phyloP scores from a whole-genome alignment of 92 coral and sea anemone species.

The Epizoanthus fatuus region DNA sequence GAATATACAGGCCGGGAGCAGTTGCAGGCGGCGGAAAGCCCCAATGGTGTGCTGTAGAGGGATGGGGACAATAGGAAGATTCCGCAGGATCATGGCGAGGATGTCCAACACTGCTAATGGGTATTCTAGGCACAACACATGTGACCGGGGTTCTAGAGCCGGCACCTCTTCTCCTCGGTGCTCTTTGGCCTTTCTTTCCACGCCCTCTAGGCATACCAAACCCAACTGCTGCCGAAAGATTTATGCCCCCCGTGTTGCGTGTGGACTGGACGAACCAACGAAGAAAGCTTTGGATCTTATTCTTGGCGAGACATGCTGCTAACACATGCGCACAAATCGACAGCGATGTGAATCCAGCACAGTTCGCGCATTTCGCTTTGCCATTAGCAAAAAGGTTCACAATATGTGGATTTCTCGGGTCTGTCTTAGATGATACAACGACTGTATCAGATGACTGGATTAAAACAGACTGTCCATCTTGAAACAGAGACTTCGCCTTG shows the following conservation, averaged over 20 bases:
- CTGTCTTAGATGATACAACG: slow-evolving; percentile 43
- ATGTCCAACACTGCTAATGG: no score
- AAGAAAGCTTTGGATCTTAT: slow-evolving; percentile 9
- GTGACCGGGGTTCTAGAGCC: no score
- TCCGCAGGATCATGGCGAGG: no score
- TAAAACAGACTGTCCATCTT: no score
- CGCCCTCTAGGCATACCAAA: slow-evolving; percentile 56
- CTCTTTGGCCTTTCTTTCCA: slow-evolving; percentile 13
- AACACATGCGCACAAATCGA: slow-evolving; percentile 57
- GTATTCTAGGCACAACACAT: no score
- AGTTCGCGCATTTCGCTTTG: slow-evolving; percentile 50
- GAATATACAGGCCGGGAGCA: no score
- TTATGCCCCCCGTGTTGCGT: slow-evolving; percentile 49
- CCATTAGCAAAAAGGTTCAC: slow-evolving; percentile 41
- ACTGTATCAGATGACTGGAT: slow-evolving; percentile 24
- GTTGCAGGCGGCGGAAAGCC: no score
- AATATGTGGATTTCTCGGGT: slow-evolving; percentile 59
- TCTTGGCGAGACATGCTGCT: slow-evolving; percentile 37
- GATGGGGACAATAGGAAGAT: no score
- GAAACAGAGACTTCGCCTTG: slow-evolving; percentile 14
- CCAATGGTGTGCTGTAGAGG: no score
- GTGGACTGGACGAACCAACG: slow-evolving; percentile 58
- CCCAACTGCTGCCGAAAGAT: slow-evolving; percentile 27
- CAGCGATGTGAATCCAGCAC: slow-evolving; percentile 42
- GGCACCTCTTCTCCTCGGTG: neutral